phyloP scores from a whole-genome alignment of 1,140 invertebrate genomes.

The Ostrea edulis region DNA sequence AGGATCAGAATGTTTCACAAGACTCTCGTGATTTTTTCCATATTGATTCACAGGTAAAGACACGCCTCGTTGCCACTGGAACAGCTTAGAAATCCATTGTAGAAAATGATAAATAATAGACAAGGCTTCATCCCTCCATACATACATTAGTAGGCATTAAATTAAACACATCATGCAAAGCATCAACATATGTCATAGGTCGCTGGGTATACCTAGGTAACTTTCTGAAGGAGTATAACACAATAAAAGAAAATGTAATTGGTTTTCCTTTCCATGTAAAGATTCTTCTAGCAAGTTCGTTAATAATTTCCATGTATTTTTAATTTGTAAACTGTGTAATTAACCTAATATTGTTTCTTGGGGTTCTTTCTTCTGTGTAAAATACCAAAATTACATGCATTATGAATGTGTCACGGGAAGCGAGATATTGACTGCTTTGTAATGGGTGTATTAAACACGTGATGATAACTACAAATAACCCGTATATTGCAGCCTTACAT shows the following conservation, averaged over 20 bases:
- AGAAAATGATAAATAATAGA: constrained; percentile 36
- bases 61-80: not conserved
- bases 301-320: not conserved
- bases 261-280: not conserved
- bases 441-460: not conserved
- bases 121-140: constrained; percentile 6
- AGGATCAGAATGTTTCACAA: not conserved
- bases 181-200: not conserved
- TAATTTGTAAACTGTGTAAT: not conserved
- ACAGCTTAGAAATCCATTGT: not conserved
- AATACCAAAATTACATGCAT: not conserved
- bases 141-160: not conserved
- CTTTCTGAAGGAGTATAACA: not conserved
- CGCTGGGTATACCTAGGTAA: not conserved
- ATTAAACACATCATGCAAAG: constrained; percentile 27
- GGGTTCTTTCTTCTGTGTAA: not conserved
- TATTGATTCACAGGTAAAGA: constrained; percentile 18
- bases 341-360: not conserved
- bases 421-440: not conserved
- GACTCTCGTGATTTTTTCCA: not conserved
- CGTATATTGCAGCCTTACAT: not conserved
- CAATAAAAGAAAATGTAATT: not conserved
- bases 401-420: not conserved
- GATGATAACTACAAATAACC: not conserved
- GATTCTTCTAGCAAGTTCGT: not conserved